phyloP scores from a whole-genome alignment of 2,888 invertebrate species.

The Lasioglossum zephyrum region DNA sequence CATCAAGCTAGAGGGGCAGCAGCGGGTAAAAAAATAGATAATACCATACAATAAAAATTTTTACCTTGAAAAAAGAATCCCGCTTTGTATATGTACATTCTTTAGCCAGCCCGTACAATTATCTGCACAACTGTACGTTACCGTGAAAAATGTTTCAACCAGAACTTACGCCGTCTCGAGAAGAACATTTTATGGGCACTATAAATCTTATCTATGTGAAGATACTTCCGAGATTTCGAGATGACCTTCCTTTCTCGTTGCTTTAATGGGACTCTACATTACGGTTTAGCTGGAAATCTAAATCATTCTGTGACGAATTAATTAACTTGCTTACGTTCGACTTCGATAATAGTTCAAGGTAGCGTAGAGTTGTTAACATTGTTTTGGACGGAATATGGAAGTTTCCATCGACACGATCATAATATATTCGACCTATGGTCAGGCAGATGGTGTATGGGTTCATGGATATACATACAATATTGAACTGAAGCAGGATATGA shows the following conservation, averaged over 20 bases:
- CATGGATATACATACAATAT: not conserved
- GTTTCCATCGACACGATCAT: not conserved
- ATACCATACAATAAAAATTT: too few relatives aligned
- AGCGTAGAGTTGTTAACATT: not conserved
- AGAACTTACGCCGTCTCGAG: not conserved
- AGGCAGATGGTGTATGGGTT: accelerated
- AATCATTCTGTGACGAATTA: not conserved
- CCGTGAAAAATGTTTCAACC: not conserved
- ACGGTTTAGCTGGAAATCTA: not conserved
- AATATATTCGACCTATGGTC: not conserved
- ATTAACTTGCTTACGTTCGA: not conserved
- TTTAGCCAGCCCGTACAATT: too few relatives aligned
- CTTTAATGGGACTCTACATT: not conserved
- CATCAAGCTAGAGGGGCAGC: too few relatives aligned
- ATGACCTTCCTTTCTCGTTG: not conserved
- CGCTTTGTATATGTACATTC: too few relatives aligned
- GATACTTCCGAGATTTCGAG: slow-evolving; percentile 1
- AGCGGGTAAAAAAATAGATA: too few relatives aligned
- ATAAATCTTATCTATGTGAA: not conserved
- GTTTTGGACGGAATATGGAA: not conserved
- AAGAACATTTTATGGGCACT: not conserved
- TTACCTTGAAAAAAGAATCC: too few relatives aligned
- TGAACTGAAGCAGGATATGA: not conserved
- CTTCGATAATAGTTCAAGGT: not conserved
- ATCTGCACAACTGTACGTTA: not conserved